These are phyloP conservation scores for Alexandromys fortis DNA, from an alignment of 2,113 vertebrate species.

Conservation along the genomic window DNA sequence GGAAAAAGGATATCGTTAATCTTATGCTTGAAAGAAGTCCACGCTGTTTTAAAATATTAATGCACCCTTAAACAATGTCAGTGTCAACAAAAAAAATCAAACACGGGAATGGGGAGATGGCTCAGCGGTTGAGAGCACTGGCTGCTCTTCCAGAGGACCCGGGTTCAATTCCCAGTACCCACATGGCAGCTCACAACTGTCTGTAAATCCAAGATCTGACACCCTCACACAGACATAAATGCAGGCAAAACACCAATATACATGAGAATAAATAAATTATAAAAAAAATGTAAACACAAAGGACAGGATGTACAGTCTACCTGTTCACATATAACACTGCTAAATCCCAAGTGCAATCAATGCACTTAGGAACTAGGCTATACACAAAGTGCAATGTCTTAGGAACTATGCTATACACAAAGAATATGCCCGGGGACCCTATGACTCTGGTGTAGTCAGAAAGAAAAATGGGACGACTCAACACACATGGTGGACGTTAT, in stretches of 20 bases:
- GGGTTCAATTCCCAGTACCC: too few species aligned
- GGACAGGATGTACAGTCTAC: background rate
- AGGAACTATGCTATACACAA: background rate
- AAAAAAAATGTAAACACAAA: slow-evolving; percentile 42
- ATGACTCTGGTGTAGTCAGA: background rate
- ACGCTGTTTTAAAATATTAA: slow-evolving; percentile 31
- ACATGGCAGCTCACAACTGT: too few species aligned
- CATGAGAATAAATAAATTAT: too few species aligned
- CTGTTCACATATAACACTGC: background rate
- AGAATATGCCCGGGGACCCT: background rate
- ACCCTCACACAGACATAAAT: too few species aligned
- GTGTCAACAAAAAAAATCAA: slow-evolving; percentile 24
- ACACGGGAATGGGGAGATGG: background rate
- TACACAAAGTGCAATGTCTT: background rate
- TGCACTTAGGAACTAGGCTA: too few species aligned
- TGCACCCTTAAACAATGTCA: slow-evolving; percentile 35
- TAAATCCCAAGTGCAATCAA: slow-evolving; percentile 40
- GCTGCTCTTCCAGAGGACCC: too few species aligned
- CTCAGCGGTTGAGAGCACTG: too few species aligned
- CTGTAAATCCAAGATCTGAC: too few species aligned
- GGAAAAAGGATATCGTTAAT: background rate
- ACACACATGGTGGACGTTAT: background rate
- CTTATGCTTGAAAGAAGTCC: slow-evolving; percentile 30
- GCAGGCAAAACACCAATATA: too few species aligned
- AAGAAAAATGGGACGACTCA: background rate